Evolutionary conservation across 2,113 vertebrate species (phyloP), one percentile per base, ranked within the genome.

Genomic region (Dromiciops gliroides): DNA sequence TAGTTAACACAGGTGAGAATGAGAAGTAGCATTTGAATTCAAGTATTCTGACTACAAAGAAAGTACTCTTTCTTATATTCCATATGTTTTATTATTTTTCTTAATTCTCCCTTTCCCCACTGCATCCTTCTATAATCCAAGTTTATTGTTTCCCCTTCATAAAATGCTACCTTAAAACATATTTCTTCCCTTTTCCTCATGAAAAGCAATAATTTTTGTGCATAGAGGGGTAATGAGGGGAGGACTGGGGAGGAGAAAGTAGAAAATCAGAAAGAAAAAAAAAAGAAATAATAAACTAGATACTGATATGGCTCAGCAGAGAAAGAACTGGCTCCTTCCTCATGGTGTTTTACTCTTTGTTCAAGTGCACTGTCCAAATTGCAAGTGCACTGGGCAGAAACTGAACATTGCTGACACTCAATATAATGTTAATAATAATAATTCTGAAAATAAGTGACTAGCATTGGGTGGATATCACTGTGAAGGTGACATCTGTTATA

Each of bases 401-500:
- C 47, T 50, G 47, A 56, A 56, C 67, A 51, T 1, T 75, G 50
- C 28, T 22, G 90, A 8, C 44, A 92, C 75, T 95, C 26, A 93
- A 14, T 8, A 96, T 10, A 94, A 97, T 95, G 83, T 23, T 83
- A 83, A 83, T 47, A 95, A 50, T 50, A 90, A 90, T 90, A 96
- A 95, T 92, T 88, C 44, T 50, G 92, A 83, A 94, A 95, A 51
- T 83, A 95, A 95, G 93, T 53, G 49, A 89, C 7, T 53, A 92
- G 83, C 3, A 91, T 3, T 83, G 19, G 93, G 28, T 48, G 91
- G 47, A 7, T 94, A 93, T 24, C 67, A 44, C 26, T 83, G 67
- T 83, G 67, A 83, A 83, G 67, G 8, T 50, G 90, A 90, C 37
- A 90, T 2, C 90, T 75, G 88, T 19, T 93, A 91, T 14, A 10